Conservation (phyloP, 64 coral and sea anemone species). For the Montipora efflorescens region DNA sequence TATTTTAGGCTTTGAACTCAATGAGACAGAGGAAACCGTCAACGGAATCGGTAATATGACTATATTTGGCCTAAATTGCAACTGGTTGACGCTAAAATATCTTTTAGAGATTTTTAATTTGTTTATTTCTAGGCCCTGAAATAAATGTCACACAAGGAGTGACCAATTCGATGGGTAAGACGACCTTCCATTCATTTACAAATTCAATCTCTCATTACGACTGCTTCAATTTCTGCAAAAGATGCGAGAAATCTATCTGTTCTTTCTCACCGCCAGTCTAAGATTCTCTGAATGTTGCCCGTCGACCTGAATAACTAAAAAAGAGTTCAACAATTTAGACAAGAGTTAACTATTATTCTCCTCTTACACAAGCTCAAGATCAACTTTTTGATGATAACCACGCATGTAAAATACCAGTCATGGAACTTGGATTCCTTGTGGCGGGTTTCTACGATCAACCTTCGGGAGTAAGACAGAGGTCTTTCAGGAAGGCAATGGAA, state of each 20-base stretch:
- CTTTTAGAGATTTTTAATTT: neutral
- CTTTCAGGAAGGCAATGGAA: slow-evolving; percentile 20
- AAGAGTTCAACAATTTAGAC: too few relatives aligned
- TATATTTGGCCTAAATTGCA: neutral
- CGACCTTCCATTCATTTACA: too few relatives aligned
- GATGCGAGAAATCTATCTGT: too few relatives aligned
- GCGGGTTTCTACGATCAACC: slow-evolving; percentile 2
- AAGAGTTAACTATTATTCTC: neutral
- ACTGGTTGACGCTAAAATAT: neutral
- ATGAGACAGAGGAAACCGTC: neutral
- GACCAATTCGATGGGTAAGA: slow-evolving; percentile 31
- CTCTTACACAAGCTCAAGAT: neutral
- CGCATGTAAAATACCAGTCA: neutral
- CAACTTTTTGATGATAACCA: slow-evolving; percentile 43
- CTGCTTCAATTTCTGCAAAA: too few relatives aligned
- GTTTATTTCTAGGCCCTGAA: neutral
- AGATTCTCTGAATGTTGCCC: too few relatives aligned
- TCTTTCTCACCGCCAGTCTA: too few relatives aligned
- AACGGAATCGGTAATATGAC: neutral
- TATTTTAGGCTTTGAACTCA: neutral
- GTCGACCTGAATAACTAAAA: too few relatives aligned
- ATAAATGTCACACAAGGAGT: slow-evolving; percentile 39
- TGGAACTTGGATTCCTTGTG: slow-evolving; percentile 57
- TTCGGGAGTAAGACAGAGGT: neutral
- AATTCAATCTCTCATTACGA: too few relatives aligned